Conservation (phyloP, 2,113 vertebrate species). For the Pseudorectes ferrugineus region DNA sequence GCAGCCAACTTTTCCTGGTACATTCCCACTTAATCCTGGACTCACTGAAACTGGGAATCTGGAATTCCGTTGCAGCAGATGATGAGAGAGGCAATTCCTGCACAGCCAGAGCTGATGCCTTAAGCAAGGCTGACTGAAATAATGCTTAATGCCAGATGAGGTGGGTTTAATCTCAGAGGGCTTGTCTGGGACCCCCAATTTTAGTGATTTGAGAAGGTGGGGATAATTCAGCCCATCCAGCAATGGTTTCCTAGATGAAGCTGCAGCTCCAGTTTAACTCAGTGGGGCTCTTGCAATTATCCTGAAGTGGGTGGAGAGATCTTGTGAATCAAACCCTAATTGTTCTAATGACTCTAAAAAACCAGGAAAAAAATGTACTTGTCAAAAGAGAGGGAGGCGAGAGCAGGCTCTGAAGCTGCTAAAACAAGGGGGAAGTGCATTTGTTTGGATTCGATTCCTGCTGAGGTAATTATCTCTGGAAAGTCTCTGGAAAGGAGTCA, state of each 20-base stretch:
- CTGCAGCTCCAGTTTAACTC: neutral
- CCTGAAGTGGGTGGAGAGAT: neutral
- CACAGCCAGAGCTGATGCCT: neutral
- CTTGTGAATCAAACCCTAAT: neutral
- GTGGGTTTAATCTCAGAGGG: neutral
- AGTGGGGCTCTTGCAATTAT: neutral
- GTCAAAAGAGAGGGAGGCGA: neutral
- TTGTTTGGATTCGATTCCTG: neutral
- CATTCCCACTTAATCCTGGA: neutral
- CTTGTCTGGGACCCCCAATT: neutral
- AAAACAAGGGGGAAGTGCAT: neutral
- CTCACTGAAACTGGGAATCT: neutral
- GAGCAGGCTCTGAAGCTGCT: neutral
- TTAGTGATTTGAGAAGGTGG: neutral
- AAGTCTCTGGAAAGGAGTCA: neutral
- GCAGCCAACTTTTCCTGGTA: neutral
- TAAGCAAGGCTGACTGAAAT: neutral
- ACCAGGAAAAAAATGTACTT: neutral
- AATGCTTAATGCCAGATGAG: neutral
- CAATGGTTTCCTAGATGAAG: neutral
- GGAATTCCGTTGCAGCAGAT: neutral
- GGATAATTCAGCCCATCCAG: neutral
- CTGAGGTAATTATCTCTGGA: neutral
- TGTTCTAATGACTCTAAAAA: neutral
- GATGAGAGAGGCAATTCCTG: neutral